A percentile compares a stretch with the other conserved stretches of the same genome.
Conservation (phyloP, 1,140 invertebrate genomes). For the Neodiprion lecontei region DNA sequence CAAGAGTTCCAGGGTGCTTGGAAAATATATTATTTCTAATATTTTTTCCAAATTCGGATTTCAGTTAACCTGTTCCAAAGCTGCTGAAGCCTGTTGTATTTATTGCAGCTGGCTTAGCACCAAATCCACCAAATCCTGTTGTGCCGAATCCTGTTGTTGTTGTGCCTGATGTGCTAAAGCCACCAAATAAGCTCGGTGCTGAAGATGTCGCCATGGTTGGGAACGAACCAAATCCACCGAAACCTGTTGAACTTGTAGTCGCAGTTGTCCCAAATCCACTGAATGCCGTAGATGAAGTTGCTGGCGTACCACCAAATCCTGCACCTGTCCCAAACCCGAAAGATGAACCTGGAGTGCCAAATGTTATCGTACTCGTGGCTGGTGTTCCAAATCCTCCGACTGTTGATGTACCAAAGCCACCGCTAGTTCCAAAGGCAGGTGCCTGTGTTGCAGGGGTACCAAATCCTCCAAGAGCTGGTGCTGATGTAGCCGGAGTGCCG, state of each 20-base stretch:
- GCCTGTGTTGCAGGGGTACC: constrained; percentile 51
- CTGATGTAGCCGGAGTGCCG: constrained; percentile 45
- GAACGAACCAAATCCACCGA: constrained; percentile 53
- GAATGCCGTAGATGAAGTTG: constrained; percentile 39
- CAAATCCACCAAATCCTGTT: constrained; percentile 67
- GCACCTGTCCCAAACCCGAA: constrained; percentile 29
- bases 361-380: constrained; percentile 35
- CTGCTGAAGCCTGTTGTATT: constrained; percentile 59
- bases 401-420: constrained; percentile 42
- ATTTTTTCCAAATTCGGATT: constrained; percentile 12
- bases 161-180: constrained; percentile 50
- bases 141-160: constrained; percentile 41
- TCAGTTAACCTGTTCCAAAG: constrained; percentile 55
- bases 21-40: constrained; percentile 8
- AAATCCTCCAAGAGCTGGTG: constrained; percentile 44
- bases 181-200: constrained; percentile 52
- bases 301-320: constrained; percentile 29
- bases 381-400: constrained; percentile 52
- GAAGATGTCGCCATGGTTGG: constrained; percentile 51
- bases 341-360: constrained; percentile 29
- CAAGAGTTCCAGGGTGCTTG: too few species aligned
- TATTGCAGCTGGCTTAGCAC: constrained; percentile 58
- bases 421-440: constrained; percentile 52
- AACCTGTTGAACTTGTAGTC: constrained; percentile 44
- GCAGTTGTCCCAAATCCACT: constrained; percentile 53